Conservation (phyloP, 53 echinoderm and acorn worm species). For the Pentamera pediparva region DNA sequence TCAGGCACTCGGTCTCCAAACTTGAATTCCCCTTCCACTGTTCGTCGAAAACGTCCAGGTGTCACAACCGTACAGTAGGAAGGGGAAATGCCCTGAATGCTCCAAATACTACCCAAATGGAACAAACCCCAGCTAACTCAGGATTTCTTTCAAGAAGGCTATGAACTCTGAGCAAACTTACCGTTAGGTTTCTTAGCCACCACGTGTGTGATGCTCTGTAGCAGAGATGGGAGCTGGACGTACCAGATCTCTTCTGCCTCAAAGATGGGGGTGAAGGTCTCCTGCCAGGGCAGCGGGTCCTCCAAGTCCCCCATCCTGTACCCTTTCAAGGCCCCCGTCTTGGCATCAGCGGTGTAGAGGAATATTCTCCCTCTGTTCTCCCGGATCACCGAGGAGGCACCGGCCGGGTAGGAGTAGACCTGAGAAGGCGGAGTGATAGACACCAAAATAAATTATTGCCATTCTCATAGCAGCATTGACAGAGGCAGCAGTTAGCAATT, state of each 20-base stretch:
- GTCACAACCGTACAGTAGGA: too few relatives aligned
- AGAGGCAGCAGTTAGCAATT: too few relatives aligned
- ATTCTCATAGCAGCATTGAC: too few relatives aligned
- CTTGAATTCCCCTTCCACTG: too few relatives aligned
- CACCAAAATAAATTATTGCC: too few relatives aligned
- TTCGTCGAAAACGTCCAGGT: too few relatives aligned
- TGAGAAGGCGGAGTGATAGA: too few relatives aligned
- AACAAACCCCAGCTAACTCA: too few relatives aligned
- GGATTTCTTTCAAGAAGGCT: too few relatives aligned
- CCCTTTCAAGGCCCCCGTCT: conserved; percentile 50
- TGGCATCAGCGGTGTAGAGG: conserved; percentile 72
- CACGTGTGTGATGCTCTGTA: conserved; percentile 68
- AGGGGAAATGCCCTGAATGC: too few relatives aligned
- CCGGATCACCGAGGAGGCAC: conserved; percentile 32
- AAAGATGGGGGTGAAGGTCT: conserved; percentile 14
- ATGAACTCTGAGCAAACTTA: neutral
- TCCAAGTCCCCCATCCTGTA: conserved; percentile 35
- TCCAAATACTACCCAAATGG: too few relatives aligned
- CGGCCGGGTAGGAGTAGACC: conserved; percentile 66
- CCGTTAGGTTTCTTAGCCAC: conserved; percentile 35
- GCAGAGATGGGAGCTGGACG: conserved; percentile 67
- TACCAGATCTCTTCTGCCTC: conserved; percentile 73
- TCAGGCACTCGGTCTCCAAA: too few relatives aligned
- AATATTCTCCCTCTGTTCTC: conserved; percentile 50
- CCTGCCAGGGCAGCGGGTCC: neutral